These are phyloP conservation scores for Egretta garzetta DNA, from an alignment of 2,113 vertebrate species.

Conservation along the genomic window DNA sequence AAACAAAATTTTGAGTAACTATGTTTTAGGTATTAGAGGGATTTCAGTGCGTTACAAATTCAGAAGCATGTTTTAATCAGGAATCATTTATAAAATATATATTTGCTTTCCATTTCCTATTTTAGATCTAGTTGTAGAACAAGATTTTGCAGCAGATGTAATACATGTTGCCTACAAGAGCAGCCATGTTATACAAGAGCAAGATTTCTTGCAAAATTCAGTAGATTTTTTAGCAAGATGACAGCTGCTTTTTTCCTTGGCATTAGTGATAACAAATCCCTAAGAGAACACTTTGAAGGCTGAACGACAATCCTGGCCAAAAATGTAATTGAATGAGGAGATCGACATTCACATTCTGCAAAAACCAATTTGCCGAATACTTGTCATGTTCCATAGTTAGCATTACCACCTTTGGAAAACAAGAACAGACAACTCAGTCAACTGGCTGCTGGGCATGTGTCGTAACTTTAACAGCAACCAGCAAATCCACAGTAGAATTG, in stretches of 20 bases:
- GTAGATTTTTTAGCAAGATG: conserved; percentile 1
- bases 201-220: neutral
- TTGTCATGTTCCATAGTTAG: neutral
- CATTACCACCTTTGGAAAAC: neutral
- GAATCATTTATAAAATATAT: neutral
- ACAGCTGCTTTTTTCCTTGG: conserved; percentile 19
- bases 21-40: neutral
- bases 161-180: neutral
- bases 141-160: neutral
- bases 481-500: neutral
- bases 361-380: neutral
- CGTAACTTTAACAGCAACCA: neutral
- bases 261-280: neutral
- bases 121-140: neutral
- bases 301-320: neutral
- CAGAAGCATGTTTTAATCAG: neutral
- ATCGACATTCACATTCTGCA: neutral
- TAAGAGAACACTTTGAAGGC: neutral
- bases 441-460: neutral
- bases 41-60: neutral
- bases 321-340: neutral
- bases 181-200: neutral
- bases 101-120: neutral
- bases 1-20: neutral
- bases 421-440: neutral